Evolutionary conservation across 1,140 invertebrate genomes (phyloP), one percentile per base, ranked within the genome.

Genomic region (Anoplolepis gracilipes): DNA sequence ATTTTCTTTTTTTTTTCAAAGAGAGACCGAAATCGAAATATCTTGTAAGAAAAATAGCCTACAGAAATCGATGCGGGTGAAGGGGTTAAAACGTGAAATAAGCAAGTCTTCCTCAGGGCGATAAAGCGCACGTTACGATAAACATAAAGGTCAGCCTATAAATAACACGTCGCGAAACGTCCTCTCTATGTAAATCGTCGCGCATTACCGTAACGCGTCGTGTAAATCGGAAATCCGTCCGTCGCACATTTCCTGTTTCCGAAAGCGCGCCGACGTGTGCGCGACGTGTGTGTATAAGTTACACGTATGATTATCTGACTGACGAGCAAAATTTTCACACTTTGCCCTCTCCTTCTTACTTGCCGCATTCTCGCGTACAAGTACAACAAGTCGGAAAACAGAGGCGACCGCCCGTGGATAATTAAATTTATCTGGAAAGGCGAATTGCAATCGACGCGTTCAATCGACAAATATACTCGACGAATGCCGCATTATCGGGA

Each of bases 181-280:
- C 67, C 72, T 69, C 67, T 82, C 78, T 10, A 62, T 73, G 67
- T 82, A 72, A 82, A 82, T 82, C 78, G 53, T 73, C 78, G 78
- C 13, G 78, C 78, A 46, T 82, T 82, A 73, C 67, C 46, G 53
- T 59, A 82, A 61, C 78, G 30, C 33, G 78, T 59, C 67, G 78
- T n/a, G 78, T 59, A 82, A 82, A 73, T 82, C 78, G 78, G 78
- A 82, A 73, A 82, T 82, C 78, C 78, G 78, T 82, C 78, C 67
- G 53, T 82, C 53, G 55, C 53, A 42, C 78, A 73, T 82, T 82
- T 73, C 67, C 78, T 39, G 53, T 57, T 82, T 82, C 67, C 78
- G 67, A 82, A 82, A 82, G 78, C 65, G 36, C 13, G 13, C 78
- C 78, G 53, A 81, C 39, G 65, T 67, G 42, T 67, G 76, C 76